Percentiles rank a stretch among this genome's conserved stretches.
Conservation (phyloP, 2,113 vertebrate species). For the Limanda limanda region DNA sequence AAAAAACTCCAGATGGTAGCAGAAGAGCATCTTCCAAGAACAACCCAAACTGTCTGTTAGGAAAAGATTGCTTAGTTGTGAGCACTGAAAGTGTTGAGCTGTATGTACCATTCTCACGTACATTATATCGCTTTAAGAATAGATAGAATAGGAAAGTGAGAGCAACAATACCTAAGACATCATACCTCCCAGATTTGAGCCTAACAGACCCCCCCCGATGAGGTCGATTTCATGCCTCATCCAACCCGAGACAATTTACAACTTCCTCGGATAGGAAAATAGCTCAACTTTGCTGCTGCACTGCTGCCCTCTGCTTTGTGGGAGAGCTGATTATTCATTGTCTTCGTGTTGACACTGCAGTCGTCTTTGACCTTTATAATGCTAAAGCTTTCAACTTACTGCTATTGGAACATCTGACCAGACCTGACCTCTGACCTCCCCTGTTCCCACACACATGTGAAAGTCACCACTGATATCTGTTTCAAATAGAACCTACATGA, state of each 20-base stretch:
- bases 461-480: slow-evolving; percentile 56
- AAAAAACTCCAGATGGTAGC: background rate
- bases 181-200: slow-evolving; percentile 34
- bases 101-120: background rate
- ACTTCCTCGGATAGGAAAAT: slow-evolving; percentile 45
- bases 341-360: slow-evolving; percentile 57
- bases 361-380: slow-evolving; percentile 65
- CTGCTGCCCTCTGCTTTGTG: slow-evolving; percentile 31
- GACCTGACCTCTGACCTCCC: slow-evolving; percentile 57
- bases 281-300: slow-evolving; percentile 7
- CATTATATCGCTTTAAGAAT: background rate
- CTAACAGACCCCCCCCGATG: slow-evolving; percentile 16
- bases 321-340: slow-evolving; percentile 51
- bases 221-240: slow-evolving; percentile 61
- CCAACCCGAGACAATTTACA: slow-evolving; percentile 44
- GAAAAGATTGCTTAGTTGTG: background rate
- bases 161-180: background rate
- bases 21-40: background rate
- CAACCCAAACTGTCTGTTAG: background rate
- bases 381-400: slow-evolving; percentile 56
- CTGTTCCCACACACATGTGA: slow-evolving; percentile 51
- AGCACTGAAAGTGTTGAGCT: background rate
- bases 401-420: slow-evolving; percentile 54
- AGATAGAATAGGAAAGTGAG: background rate
- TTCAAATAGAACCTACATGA: slow-evolving; percentile 36